Percentiles rank a stretch among this genome's conserved stretches.
Evolutionary conservation across 2,797 vertebrate genomes (phyloP).

Genomic region (Argyrosomus regius): DNA sequence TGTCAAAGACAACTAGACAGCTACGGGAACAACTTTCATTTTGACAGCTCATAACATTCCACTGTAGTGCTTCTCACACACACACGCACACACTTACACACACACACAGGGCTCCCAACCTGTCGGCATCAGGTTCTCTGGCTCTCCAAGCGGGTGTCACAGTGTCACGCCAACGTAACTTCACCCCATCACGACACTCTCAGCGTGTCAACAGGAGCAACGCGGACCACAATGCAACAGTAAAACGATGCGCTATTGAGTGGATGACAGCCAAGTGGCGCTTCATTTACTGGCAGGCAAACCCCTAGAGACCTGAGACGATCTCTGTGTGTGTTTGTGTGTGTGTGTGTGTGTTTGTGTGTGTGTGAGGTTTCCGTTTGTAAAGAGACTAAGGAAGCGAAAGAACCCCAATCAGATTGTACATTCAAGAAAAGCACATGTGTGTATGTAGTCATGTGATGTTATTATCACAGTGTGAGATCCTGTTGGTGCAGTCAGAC

Average conservation of each 20-base stretch:
- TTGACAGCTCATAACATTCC: not conserved
- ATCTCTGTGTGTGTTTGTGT: slow-evolving; percentile 8
- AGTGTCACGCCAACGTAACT: slow-evolving; percentile 45
- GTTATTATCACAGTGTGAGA: not conserved
- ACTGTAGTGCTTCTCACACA: slow-evolving; percentile 5
- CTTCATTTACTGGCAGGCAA: slow-evolving; percentile 46
- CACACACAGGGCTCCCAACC: not conserved
- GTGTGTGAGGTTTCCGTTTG: not conserved
- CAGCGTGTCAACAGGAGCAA: slow-evolving; percentile 33
- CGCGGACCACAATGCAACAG: slow-evolving; percentile 36
- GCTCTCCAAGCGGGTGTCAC: slow-evolving; percentile 30
- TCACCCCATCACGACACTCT: slow-evolving; percentile 48
- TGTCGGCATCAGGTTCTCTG: slow-evolving; percentile 43
- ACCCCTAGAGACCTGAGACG: slow-evolving; percentile 26
- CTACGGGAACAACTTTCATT: not conserved
- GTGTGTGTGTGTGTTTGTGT: not conserved
- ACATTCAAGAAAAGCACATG: not conserved
- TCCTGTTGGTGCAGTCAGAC: slow-evolving; percentile 1
- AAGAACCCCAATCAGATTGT: slow-evolving; percentile 5
- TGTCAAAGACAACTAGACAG: not conserved
- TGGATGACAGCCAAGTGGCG: slow-evolving; percentile 40
- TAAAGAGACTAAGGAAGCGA: not conserved
- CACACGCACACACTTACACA: slow-evolving; percentile 31
- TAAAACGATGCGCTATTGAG: slow-evolving; percentile 59
- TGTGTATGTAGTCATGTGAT: not conserved